A percentile compares a stretch with the other conserved stretches of the same genome.
These are phyloP conservation scores for Matsumurasca onukii DNA, from an alignment of 1,140 invertebrate genomes.

Conservation along the genomic window DNA sequence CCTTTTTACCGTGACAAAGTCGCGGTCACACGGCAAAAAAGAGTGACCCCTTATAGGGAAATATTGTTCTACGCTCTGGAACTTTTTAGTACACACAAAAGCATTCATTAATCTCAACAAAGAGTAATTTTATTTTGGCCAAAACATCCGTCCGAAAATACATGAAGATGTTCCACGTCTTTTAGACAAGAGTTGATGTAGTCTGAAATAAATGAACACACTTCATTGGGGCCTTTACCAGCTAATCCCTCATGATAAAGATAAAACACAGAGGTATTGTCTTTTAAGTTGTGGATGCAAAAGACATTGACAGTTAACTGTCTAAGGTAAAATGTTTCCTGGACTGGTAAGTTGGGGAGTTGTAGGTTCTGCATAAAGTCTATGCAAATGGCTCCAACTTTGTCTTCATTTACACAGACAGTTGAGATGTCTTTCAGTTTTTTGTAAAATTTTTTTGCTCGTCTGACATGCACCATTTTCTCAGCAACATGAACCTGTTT, in stretches of 20 bases:
- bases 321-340: slow-evolving; percentile 33
- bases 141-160: slow-evolving; percentile 35
- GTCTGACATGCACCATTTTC: slow-evolving; percentile 22
- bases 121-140: slow-evolving; percentile 38
- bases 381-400: slow-evolving; percentile 18
- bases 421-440: background rate
- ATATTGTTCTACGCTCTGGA: slow-evolving; percentile 36
- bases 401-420: background rate
- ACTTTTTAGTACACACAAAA: slow-evolving; percentile 22
- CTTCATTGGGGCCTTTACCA: slow-evolving; percentile 33
- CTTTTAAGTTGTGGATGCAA: slow-evolving; percentile 30
- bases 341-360: slow-evolving; percentile 31
- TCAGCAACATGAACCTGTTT: slow-evolving; percentile 26
- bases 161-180: no score
- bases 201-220: slow-evolving; percentile 19
- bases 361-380: slow-evolving; percentile 36
- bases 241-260: slow-evolving; percentile 28
- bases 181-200: slow-evolving; percentile 15
- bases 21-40: slow-evolving; percentile 42
- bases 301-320: slow-evolving; percentile 23
- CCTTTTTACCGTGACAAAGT: slow-evolving; percentile 41
- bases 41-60: slow-evolving; percentile 42
- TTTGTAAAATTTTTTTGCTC: slow-evolving; percentile 28
- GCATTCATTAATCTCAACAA: slow-evolving; percentile 25
- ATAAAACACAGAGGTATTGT: background rate